Evolutionary conservation across 64 coral and sea anemone genomes (phyloP).

Genomic region (Acropora tenuis): DNA sequence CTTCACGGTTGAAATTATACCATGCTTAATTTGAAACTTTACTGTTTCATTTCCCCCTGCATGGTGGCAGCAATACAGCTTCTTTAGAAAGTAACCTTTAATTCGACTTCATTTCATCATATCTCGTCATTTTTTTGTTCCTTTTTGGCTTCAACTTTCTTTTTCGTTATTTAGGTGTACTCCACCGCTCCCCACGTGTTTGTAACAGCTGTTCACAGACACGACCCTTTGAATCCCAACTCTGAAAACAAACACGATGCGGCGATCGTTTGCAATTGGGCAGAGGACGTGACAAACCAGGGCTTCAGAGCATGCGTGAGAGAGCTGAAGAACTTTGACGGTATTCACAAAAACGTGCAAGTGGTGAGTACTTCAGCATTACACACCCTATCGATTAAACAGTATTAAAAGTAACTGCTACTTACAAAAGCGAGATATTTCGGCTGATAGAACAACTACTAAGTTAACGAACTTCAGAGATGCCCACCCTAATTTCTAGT

Average conservation of each 20-base stretch:
- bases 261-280: conserved; percentile 62
- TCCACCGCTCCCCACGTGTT: conserved; percentile 36
- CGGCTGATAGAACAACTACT: too few relatives aligned
- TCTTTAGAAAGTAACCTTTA: too few relatives aligned
- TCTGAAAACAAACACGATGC: conserved; percentile 47
- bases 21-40: too few relatives aligned
- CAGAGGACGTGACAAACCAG: conserved; percentile 42
- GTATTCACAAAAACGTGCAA: conserved; percentile 34
- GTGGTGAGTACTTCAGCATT: conserved; percentile 30
- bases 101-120: too few relatives aligned
- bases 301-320: conserved; percentile 62
- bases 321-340: conserved; percentile 81
- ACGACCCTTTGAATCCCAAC: background rate
- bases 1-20: too few relatives aligned
- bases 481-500: too few relatives aligned
- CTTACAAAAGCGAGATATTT: background rate
- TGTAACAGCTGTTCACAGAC: conserved; percentile 51
- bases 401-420: background rate
- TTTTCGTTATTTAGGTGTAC: conserved; percentile 21
- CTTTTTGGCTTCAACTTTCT: background rate
- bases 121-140: too few relatives aligned
- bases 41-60: too few relatives aligned
- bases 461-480: too few relatives aligned
- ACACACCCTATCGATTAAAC: background rate
- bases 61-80: too few relatives aligned